Evolutionary conservation across 1,140 invertebrate genomes (phyloP), one percentile per base, ranked within the genome.

Genomic region (Hyposmocoma kahamanoa): DNA sequence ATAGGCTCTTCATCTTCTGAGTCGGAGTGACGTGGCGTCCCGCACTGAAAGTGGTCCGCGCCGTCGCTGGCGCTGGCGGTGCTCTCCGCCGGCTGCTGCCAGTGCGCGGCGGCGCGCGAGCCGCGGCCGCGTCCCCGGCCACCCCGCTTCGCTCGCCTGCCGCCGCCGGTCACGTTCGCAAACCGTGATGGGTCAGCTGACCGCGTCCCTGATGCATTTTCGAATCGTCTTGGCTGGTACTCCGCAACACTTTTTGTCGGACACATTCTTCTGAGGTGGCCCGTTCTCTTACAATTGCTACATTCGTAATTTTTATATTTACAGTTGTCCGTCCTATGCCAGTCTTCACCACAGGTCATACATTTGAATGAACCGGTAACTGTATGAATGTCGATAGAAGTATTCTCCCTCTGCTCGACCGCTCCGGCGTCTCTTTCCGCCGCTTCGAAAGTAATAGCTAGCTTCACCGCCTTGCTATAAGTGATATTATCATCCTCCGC

Each of bases 181-280:
- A n/a, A n/a, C n/a, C n/a, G n/a, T n/a, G n/a, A n/a, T n/a, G n/a
- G n/a, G n/a, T n/a, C n/a, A n/a, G n/a, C n/a, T n/a, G n/a, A n/a
- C n/a, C n/a, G n/a, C n/a, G n/a, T n/a, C n/a, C n/a, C n/a, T n/a
- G n/a, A n/a, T n/a, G n/a, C n/a, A n/a, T n/a, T n/a, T n/a, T n/a
- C n/a, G n/a, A n/a, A n/a, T n/a, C n/a, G n/a, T n/a, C n/a, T n/a
- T n/a, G n/a, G n/a, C n/a, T n/a, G n/a, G n/a, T n/a, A n/a, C n/a
- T n/a, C n/a, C n/a, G n/a, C n/a, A n/a, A 17, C 24, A 43, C 1
- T 28, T 26, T 26, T 26, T 5, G n/a, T 9, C 28, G 18, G 44
- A n/a, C 44, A 36, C 44, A 32, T 20, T 36, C 28, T 36, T 21
- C 44, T 46, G 8, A 46, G 22, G 28, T 46, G 44, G 15, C 44